A percentile compares a stretch with the other conserved stretches of the same genome.
These are phyloP conservation scores for Gouania willdenowi DNA, from an alignment of 2,797 vertebrate species.

Conservation along the genomic window DNA sequence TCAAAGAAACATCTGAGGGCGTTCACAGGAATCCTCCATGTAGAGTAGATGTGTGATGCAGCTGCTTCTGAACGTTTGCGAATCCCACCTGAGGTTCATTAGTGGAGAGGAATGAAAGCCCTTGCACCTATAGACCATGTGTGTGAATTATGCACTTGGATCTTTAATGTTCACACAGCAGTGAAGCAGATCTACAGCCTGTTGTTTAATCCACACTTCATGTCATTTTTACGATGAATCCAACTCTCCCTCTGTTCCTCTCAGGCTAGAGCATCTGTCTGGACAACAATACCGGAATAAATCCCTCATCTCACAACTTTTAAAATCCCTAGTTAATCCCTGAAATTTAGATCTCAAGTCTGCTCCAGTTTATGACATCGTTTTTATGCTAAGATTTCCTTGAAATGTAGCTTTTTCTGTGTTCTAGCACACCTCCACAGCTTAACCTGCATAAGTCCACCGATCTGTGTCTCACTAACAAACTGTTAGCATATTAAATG, in stretches of 20 bases:
- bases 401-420: conserved; percentile 47
- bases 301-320: conserved; percentile 58
- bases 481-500: conserved; percentile 62
- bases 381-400: conserved; percentile 48
- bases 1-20: neutral
- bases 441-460: conserved; percentile 66
- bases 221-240: conserved; percentile 38
- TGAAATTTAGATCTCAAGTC: conserved; percentile 55
- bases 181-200: conserved; percentile 19
- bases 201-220: conserved; percentile 46
- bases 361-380: conserved; percentile 47
- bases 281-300: conserved; percentile 64
- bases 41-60: conserved; percentile 1
- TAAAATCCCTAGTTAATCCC: conserved; percentile 66
- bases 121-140: conserved; percentile 1
- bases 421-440: conserved; percentile 58
- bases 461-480: conserved; percentile 66
- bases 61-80: conserved; percentile 1
- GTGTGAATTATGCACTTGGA: conserved; percentile 7
- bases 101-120: neutral
- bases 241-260: conserved; percentile 18
- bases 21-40: too few species aligned
- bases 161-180: conserved; percentile 20
- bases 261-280: conserved; percentile 57
- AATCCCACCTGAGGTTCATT: conserved; percentile 15